Base-by-base conservation (phyloP, 1,140 invertebrate species). In the Microplitis mediator region DNA sequence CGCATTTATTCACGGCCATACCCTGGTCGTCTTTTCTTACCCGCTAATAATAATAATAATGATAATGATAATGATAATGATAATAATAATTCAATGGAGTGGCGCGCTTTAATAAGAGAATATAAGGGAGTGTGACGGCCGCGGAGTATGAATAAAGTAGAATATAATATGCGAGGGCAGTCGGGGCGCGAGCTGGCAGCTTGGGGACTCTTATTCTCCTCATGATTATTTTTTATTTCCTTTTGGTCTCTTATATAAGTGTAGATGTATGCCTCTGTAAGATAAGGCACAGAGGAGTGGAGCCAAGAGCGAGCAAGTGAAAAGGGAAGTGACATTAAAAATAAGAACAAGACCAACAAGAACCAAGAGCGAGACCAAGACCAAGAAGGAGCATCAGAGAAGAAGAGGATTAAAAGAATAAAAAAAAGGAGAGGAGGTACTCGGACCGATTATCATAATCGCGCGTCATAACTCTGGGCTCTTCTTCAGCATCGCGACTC, bases 401-500 rank as follows among this genome's bases (percentile, higher is more conserved):
- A 62, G 35, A 14, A n/a, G 51, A 60, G 35, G 52, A 54, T 54
- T n/a, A 54, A 16, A 54, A 52, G 60, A 56, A 13, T 65, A 54
- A 65, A 70, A 76, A 69, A 39, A 58, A 11, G 32, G 52, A 61
- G 34, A 63, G 69, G 75, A 79, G 79, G 79, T 72, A 81, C 80
- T 78, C 75, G 79, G 80, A 78, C 76, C 84, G 84, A 86, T 86
- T 86, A 86, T 86, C 83, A 86, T 86, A 86, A 86, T 86, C 84
- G 80, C 82, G 82, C 84, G 80, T 86, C 83, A 84, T 85, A 86
- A 86, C 83, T 85, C 83, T 82, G 23, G 23, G 80, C 76, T 68
- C 80, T 78, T 80, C 80, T 80, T 60, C 32, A 60, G 54, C 45
- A 16, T 14, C 52, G 16, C 35, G 11, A 58, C 8, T 13, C 54